Percentiles rank a stretch among this genome's conserved stretches.
Evolutionary conservation across 2,888 invertebrate species (phyloP).

Genomic region (Drosophila mettleri): DNA sequence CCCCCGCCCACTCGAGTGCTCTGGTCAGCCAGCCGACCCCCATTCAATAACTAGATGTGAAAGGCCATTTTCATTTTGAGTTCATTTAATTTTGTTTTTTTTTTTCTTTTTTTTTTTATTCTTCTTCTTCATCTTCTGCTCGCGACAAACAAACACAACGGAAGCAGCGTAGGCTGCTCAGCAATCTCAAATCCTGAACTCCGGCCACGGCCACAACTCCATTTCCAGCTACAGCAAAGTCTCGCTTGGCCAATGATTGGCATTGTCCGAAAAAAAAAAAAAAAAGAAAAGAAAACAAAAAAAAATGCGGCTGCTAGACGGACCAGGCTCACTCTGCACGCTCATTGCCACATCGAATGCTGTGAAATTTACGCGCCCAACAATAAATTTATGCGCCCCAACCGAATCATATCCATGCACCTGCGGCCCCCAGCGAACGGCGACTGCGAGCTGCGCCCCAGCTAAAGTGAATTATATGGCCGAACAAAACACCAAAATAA

Average conservation of each 20-base stretch:
- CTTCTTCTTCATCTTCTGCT: no score
- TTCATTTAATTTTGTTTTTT: conserved; percentile 52
- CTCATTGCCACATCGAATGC: conserved; percentile 38
- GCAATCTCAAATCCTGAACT: not conserved
- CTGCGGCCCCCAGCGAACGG: conserved; percentile 38
- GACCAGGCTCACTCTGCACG: not conserved
- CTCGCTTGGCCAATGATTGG: conserved; percentile 52
- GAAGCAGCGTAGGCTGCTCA: not conserved
- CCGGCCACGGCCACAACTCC: not conserved
- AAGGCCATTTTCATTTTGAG: conserved; percentile 47
- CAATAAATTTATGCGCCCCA: conserved; percentile 62
- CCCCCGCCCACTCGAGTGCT: not conserved
- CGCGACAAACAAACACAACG: conserved; percentile 41
- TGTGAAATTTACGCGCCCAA: conserved; percentile 54
- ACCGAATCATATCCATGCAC: conserved; percentile 41
- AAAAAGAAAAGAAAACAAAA: no score
- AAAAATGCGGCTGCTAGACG: not conserved
- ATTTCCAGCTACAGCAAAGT: not conserved
- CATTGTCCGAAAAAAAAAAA: conserved; percentile 38
- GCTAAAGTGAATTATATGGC: conserved; percentile 73
- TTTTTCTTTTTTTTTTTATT: no score
- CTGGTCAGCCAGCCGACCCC: conserved; percentile 26
- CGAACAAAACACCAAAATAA: conserved; percentile 66
- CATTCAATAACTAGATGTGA: conserved; percentile 54
- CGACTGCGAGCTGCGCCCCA: not conserved